Evolutionary conservation across 2,888 invertebrate genomes (phyloP), one percentile per base, ranked within the genome.

Genomic region (Lasioglossum zephyrum): DNA sequence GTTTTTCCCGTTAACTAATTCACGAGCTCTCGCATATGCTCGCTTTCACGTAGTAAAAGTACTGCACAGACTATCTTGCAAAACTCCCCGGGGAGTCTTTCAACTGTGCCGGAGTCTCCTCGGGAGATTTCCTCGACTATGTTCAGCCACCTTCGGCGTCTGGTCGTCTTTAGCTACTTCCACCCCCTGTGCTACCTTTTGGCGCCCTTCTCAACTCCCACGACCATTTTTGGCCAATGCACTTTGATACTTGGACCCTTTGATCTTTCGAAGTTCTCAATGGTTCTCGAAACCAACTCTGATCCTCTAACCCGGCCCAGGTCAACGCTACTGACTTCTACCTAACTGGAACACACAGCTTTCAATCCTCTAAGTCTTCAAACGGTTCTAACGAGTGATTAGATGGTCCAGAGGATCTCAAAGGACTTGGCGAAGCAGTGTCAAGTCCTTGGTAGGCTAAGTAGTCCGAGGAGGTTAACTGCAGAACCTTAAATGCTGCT

Each of bases 201-300:
- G 36, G 41, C 39, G 36, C 9, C 69, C n/a, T 41, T 9, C 39
- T 36, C 69, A 70, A 41, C 69, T n/a, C 69, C 39, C n/a, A 22
- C 9, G 69, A 11, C 69, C 69, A 70, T 70, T 70, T 70, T 39
- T 70, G 39, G n/a, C 18, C 36, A 22, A 36, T 22, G 36, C 36
- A 41, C 69, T 70, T 70, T 70, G 39, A 66, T 66, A 70, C 69
- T 70, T 70, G 22, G 39, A n/a, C 69, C 22, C 69, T 70, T 41
- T 70, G 69, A 41, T 39, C 39, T 39, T n/a, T 39, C 39, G 4
- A 70, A 41, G 41, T 70, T 41, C 69, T 39, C 39, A 41, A 41
- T 11, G 41, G 69, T 41, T 70, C 39, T 39, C n/a, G 22, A 41
- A 39, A 36, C 22, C 39, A 41, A 70, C 69, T n/a, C 22, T 39